Percentiles rank a stretch among this genome's conserved stretches.
phyloP scores from a whole-genome alignment of 2,797 vertebrate genomes.

The Cossypha niveicapilla region DNA sequence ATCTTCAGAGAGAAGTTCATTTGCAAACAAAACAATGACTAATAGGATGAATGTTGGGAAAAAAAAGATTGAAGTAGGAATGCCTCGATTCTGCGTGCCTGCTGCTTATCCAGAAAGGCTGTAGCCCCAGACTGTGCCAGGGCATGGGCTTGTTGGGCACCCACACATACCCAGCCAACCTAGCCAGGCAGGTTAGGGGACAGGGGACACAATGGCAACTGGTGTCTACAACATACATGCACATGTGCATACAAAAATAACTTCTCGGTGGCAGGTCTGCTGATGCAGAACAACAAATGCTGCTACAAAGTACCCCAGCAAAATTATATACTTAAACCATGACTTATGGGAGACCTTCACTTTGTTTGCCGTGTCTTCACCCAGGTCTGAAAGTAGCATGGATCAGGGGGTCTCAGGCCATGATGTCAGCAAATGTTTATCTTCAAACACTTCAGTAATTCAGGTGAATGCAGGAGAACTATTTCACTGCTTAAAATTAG shows the following conservation, averaged over 20 bases:
- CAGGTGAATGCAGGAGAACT: constrained; percentile 9
- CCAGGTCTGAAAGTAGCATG: background rate
- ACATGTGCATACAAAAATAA: fast-evolving
- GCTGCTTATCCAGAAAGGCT: background rate
- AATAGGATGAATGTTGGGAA: background rate
- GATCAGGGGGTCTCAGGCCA: background rate
- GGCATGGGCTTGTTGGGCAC: background rate
- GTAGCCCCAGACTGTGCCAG: background rate
- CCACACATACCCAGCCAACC: background rate
- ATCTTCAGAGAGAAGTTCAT: background rate
- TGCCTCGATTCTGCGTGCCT: fast-evolving
- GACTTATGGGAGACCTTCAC: background rate
- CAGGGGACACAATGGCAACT: fast-evolving
- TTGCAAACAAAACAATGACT: background rate
- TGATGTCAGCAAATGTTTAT: background rate
- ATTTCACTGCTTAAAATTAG: constrained; percentile 34
- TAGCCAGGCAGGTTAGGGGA: background rate
- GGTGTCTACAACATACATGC: fast-evolving
- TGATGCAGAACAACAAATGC: background rate
- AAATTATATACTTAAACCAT: background rate
- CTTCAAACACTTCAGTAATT: constrained; percentile 2
- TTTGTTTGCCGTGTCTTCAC: background rate
- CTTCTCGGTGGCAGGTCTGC: background rate
- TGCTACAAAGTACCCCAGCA: fast-evolving
- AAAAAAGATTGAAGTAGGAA: background rate